Conservation (phyloP, 1,140 invertebrate species). For the Lepeophtheirus salmonis region DNA sequence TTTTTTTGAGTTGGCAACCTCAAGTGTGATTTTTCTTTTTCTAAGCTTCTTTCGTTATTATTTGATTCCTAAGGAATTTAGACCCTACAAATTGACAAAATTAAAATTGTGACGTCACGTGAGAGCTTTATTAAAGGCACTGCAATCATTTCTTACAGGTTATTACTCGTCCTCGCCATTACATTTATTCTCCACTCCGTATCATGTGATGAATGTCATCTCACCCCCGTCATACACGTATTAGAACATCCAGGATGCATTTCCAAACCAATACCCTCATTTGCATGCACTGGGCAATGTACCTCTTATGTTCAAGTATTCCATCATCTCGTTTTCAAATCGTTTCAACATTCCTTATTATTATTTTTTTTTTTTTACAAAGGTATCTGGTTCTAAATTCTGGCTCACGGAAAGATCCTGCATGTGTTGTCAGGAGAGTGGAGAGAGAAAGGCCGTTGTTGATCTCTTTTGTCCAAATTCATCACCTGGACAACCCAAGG, state of each 20-base stretch:
- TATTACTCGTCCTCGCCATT: neutral
- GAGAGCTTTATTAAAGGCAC: too few species aligned
- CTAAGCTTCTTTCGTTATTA: too few species aligned
- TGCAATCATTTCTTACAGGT: neutral
- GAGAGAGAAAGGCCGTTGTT: conserved; percentile 69
- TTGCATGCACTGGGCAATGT: conserved; percentile 73
- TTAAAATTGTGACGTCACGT: too few species aligned
- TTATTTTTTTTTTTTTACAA: conserved; percentile 2
- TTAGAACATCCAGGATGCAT: conserved; percentile 75
- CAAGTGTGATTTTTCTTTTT: too few species aligned
- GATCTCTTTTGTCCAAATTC: conserved; percentile 50
- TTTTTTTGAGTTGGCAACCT: too few species aligned
- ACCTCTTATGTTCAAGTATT: conserved; percentile 72
- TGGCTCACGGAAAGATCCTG: conserved; percentile 88
- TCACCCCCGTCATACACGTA: conserved; percentile 75
- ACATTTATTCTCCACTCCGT: neutral
- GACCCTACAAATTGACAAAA: too few species aligned
- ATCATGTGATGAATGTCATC: conserved; percentile 64
- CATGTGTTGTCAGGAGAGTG: conserved; percentile 83
- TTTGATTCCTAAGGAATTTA: too few species aligned
- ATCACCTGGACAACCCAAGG: conserved; percentile 39
- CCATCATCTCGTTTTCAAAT: neutral
- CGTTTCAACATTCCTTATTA: too few species aligned
- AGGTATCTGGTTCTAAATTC: conserved; percentile 86
- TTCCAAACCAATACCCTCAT: conserved; percentile 77